Evolutionary conservation across 2,888 invertebrate species (phyloP).

Genomic region (Himalopsyche japonica): DNA sequence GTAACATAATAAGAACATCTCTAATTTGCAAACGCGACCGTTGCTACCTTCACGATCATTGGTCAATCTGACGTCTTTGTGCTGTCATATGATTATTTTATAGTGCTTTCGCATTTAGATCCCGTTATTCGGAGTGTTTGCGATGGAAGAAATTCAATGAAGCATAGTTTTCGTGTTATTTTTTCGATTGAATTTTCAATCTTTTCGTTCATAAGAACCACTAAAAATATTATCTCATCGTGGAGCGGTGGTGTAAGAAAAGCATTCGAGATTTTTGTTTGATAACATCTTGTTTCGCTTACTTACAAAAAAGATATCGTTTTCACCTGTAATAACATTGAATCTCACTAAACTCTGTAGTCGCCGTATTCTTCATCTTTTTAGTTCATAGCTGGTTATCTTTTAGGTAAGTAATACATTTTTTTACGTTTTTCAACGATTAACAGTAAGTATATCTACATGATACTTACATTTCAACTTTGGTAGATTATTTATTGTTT

Average conservation of each 20-base stretch:
- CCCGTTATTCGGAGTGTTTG: slow-evolving; percentile 6
- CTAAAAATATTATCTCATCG: neutral
- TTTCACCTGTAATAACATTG: neutral
- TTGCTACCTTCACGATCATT: neutral
- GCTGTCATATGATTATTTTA: slow-evolving; percentile 19
- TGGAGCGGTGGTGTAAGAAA: neutral
- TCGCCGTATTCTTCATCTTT: neutral
- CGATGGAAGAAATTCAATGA: neutral
- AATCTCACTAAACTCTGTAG: neutral
- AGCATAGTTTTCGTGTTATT: neutral
- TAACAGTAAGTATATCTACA: neutral
- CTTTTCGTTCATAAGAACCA: neutral
- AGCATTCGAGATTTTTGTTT: neutral
- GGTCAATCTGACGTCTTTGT: slow-evolving; percentile 20
- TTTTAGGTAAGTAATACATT: neutral
- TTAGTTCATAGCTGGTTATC: neutral
- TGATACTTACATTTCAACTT: neutral
- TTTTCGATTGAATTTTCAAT: neutral
- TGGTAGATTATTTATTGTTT: neutral
- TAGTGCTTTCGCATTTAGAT: neutral
- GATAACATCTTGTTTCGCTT: neutral
- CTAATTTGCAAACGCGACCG: neutral
- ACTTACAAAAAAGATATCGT: neutral
- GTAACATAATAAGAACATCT: neutral
- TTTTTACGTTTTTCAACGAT: neutral